phyloP scores from a whole-genome alignment of 1,140 invertebrate genomes.

The Drosophila mayri region DNA sequence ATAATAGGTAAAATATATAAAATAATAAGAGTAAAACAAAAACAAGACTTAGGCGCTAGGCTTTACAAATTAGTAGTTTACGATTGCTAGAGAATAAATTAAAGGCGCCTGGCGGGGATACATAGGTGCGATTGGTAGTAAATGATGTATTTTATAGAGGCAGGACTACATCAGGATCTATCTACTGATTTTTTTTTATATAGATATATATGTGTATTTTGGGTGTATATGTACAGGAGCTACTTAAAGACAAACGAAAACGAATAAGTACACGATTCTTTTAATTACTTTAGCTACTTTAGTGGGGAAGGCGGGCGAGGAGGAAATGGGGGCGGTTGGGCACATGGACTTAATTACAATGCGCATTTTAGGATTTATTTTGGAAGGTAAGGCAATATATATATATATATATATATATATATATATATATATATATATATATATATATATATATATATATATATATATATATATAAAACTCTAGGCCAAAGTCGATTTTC shows the following conservation, averaged over 20 bases:
- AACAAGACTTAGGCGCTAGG: constrained; percentile 53
- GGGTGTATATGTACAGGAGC: constrained; percentile 55
- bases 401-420: constrained; percentile 34
- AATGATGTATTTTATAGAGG: constrained; percentile 32
- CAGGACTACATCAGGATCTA: constrained; percentile 42
- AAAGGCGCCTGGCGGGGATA: constrained; percentile 40
- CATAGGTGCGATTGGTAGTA: constrained; percentile 18
- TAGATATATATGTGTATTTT: background rate
- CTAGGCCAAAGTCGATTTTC: background rate
- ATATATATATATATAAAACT: constrained; percentile 22
- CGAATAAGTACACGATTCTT: constrained; percentile 78
- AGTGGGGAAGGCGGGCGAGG: constrained; percentile 15
- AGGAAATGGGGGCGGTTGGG: constrained; percentile 10
- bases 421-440: constrained; percentile 35
- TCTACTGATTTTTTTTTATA: constrained; percentile 42
- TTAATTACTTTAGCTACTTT: constrained; percentile 71
- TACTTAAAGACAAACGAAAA: constrained; percentile 71
- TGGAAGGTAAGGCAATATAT: constrained; percentile 30
- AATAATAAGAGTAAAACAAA: constrained; percentile 51
- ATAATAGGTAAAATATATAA: constrained; percentile 28
- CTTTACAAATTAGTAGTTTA: constrained; percentile 64
- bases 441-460: constrained; percentile 34
- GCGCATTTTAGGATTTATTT: constrained; percentile 40
- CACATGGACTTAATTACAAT: constrained; percentile 74
- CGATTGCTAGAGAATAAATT: constrained; percentile 74